Percentiles rank a stretch among this genome's conserved stretches.
Conservation (phyloP, 2,113 vertebrate species). For the Engraulis encrasicolus region DNA sequence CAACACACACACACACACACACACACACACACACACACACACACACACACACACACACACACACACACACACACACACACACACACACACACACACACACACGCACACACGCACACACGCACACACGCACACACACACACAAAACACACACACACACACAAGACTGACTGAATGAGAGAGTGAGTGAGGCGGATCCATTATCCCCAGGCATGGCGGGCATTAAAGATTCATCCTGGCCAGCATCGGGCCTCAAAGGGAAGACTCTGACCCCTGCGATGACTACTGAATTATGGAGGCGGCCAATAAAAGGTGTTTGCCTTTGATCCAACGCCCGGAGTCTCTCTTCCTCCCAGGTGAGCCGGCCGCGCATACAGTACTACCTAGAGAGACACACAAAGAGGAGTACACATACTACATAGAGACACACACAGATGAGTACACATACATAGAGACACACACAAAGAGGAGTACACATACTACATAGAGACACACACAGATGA, state of each 20-base stretch:
- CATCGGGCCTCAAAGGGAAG: constrained; percentile 74
- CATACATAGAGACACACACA: neutral
- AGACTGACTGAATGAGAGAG: neutral
- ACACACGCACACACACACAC: neutral
- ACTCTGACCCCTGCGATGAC: constrained; percentile 74
- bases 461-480: neutral
- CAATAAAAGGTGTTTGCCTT: constrained; percentile 79
- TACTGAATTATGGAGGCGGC: constrained; percentile 78
- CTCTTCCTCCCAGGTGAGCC: constrained; percentile 36
- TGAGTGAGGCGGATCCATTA: constrained; percentile 68
- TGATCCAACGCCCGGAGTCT: constrained; percentile 69
- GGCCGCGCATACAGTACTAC: constrained; percentile 35
- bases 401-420: neutral
- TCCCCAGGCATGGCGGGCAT: constrained; percentile 67
- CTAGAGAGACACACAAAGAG: constrained; percentile 2
- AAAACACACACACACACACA: neutral
- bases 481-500: neutral
- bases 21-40: constrained; percentile 26
- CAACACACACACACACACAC: constrained; percentile 11
- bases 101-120: neutral
- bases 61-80: neutral
- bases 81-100: neutral
- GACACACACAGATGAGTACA: neutral
- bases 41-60: neutral
- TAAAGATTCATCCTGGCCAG: constrained; percentile 76